Evolutionary conservation across 1,140 invertebrate genomes (phyloP), one percentile per base, ranked within the genome.

Genomic region (Caenorhabditis remanei): DNA sequence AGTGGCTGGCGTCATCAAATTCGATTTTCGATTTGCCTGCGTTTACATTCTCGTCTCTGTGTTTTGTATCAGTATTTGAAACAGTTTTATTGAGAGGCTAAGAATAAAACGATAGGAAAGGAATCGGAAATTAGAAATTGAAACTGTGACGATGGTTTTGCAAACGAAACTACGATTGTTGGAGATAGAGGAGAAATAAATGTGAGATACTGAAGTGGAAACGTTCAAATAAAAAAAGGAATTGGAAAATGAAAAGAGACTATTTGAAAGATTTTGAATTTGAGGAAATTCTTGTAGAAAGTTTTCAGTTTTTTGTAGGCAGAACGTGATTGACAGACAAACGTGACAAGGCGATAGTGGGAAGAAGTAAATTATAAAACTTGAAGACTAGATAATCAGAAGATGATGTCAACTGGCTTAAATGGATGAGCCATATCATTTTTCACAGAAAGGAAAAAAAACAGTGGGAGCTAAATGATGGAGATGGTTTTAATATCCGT

Each of bases 401-500:
- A 84, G 19, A 41, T 41, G 21, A 43, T 14, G 13, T 14, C 7
- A 48, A 32, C 7, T 48, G 21, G 19, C 9, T 9, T 53, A 16
- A 53, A 1, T 4, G 13, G 24, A n/a, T 19, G 4, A 48, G 71
- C 8, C 71, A 50, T 24, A 43, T 83, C 32, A 83, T 32, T 58
- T 55, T 56, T 61, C 53, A 58, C 53, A 58, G 82, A 56, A 58
- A 21, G 41, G 16, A 84, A 58, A 24, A 58, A 24, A n/a, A 13
- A 21, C 5, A n/a, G 21, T 11, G 46, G 8, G 19, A 58, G 21
- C 16, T 82, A 58, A n/a, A n/a, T 41, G 32, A 79, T 87, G 65
- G 83, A 48, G n/a, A 48, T 82, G 21, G 19, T 11, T 96, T 95
- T 0, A 97, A 95, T 8, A 84, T 58, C 53, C 56, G 56, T 84